These are phyloP conservation scores for Nemapogon koenigi DNA, from an alignment of 2,888 invertebrate genomes.

Conservation along the genomic window DNA sequence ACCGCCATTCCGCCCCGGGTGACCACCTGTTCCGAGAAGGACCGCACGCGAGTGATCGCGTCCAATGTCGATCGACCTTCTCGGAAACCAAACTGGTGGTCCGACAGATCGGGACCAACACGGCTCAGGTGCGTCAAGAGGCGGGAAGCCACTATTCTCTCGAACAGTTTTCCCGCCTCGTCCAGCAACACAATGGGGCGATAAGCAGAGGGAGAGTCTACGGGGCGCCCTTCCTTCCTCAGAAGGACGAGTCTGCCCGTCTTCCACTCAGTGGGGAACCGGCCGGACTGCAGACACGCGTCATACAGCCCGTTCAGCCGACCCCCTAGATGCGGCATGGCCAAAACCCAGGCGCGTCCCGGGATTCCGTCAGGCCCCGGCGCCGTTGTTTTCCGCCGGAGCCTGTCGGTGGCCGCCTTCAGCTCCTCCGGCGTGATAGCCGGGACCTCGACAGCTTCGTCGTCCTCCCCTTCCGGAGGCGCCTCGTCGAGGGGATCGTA, in stretches of 20 bases:
- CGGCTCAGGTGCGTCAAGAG: neutral
- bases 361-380: constrained; percentile 9
- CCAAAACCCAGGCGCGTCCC: neutral
- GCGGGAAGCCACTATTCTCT: neutral
- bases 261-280: constrained; percentile 8
- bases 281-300: constrained; percentile 1
- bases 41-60: neutral
- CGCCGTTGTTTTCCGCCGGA: neutral
- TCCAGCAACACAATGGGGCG: constrained; percentile 5
- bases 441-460: neutral
- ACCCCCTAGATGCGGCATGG: neutral
- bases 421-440: neutral
- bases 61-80: constrained; percentile 1
- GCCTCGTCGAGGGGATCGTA: neutral
- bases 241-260: constrained; percentile 8
- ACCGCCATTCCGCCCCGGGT: constrained; percentile 14
- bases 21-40: neutral
- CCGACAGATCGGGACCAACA: constrained; percentile 1
- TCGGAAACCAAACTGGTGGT: constrained; percentile 6
- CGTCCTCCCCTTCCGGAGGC: neutral
- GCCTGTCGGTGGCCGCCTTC: neutral
- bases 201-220: constrained; percentile 7
- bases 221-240: constrained; percentile 5
- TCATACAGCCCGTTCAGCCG: neutral
- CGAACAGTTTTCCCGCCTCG: constrained; percentile 5